Conservation (phyloP, 2,113 vertebrate genomes). For the Probosciger aterrimus region DNA sequence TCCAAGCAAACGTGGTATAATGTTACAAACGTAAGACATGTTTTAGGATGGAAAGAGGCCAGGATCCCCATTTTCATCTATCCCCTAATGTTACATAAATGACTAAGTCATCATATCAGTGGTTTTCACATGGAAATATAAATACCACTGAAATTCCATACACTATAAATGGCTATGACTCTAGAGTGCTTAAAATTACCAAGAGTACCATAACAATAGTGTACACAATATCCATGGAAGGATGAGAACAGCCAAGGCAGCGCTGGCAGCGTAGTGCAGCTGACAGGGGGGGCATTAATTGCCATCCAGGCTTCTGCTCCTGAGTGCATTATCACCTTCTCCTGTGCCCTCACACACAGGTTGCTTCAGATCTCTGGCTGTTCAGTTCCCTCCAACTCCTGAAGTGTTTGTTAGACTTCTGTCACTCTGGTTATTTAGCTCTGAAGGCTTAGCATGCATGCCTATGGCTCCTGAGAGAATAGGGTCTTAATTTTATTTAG, state of each 20-base stretch:
- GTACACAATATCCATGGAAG: background rate
- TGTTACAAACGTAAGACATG: constrained; percentile 44
- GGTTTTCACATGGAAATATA: constrained; percentile 41
- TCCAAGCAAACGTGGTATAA: constrained; percentile 26
- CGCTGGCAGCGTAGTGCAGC: background rate
- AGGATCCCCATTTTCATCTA: constrained; percentile 53
- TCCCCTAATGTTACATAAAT: constrained; percentile 60
- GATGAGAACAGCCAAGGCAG: background rate
- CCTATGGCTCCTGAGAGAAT: background rate
- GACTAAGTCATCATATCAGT: constrained; percentile 48
- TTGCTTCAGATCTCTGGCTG: background rate
- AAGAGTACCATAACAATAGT: background rate
- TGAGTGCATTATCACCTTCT: fast-evolving
- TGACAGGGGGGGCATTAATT: fast-evolving
- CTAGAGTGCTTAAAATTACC: background rate
- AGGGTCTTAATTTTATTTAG: background rate
- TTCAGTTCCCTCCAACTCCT: background rate
- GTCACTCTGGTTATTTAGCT: background rate
- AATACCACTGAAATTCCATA: constrained; percentile 42
- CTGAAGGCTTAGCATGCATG: background rate
- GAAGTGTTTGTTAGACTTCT: background rate
- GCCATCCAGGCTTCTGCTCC: background rate
- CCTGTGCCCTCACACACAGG: background rate
- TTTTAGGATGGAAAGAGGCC: constrained; percentile 54
- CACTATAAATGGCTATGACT: background rate